Base-by-base conservation (phyloP, 2,888 invertebrate genomes). In the Clusia tigrina region DNA sequence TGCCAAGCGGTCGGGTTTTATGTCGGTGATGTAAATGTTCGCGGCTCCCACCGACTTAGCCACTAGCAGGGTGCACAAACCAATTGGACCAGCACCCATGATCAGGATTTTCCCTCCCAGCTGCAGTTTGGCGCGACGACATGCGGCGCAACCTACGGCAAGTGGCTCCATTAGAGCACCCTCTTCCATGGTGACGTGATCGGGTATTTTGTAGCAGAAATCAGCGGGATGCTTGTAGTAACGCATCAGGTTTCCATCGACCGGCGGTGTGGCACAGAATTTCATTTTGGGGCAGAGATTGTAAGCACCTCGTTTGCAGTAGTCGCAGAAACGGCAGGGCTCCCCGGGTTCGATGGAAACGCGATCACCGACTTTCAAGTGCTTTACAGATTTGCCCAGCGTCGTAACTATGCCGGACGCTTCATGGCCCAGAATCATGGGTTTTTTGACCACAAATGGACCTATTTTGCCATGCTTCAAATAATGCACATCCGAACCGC, bases 371-470 rank as follows among this genome's bases (percentile, higher is more conserved):
- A 87, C 85, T 84, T 89, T 86, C 6, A 94, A 82, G 79, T 87
- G 83, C 74, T 86, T 90, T 0, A 94, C 93, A 2, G 74, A 72
- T n/a, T 84, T 86, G 52, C 93, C 92, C 64, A 94, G 87, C 86
- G 93, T 89, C 0, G 87, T 87, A 0, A 95, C 91, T 20, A 90
- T 87, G 12, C 94, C 94, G 0, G 93, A 88, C 0, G 96, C 91
- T 84, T 98, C 98, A 79, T 98, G 98, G 0, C 98, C 98, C 79
- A 98, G 91, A 26, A 97, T 87, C 96, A 98, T 96, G 9, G 98
- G 98, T 56, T 89, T 87, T 64, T 88, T 88, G 0, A 98, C 88
- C 25, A 96, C 85, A 81, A 96, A 97, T 79, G 92, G 89, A 0
- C 95, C 97, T 78, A 96, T 96, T 18, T 88, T 83, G 9, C 97